Base-by-base conservation (phyloP, 2,113 vertebrate genomes). In the Urocynchramus pylzowi region DNA sequence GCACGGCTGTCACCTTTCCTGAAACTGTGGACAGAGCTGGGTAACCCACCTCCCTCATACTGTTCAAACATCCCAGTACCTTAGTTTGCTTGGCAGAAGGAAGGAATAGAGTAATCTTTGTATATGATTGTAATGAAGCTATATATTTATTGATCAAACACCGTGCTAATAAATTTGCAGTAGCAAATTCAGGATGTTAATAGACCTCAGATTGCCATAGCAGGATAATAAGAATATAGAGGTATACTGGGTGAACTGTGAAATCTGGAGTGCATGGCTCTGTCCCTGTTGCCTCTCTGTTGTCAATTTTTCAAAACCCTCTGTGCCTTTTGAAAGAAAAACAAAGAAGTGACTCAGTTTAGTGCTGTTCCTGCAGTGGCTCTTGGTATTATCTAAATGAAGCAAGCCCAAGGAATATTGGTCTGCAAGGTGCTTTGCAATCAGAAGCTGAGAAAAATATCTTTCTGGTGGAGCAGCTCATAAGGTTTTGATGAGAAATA, bases 361-460 rank as follows among this genome's bases (percentile, higher is more conserved):
- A 90, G 60, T 81, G 77, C 49, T 75, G 44, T 54, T 85, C 81
- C 75, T 93, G 63, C 87, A 77, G 41, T 69, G 61, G 33, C 76
- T 76, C 26, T 80, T 89, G 93, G 79, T 89, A 44, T 95, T 94
- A 84, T 41, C 64, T 67, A 82, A 93, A 88, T 77, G 82, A 90
- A 96, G 42, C 69, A 77, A 88, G 68, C 37, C 52, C 35, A 83
- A 63, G 69, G 84, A 92, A 45, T 93, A 78, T 44, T 95, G 67
- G 74, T 89, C 64, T 88, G 69, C 61, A 50, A 78, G 53, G 92
- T 75, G 45, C 65, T 94, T 92, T 80, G 84, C 75, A 89, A 39
- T 92, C 84, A 92, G 89, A 90, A 88, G 14, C 41, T 61, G 65
- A 84, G 41, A 79, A 84, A 77, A 93, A 64, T 69, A 67, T 41